Conservation (phyloP, 2,888 invertebrate genomes). For the Tetragonula carbonaria region DNA sequence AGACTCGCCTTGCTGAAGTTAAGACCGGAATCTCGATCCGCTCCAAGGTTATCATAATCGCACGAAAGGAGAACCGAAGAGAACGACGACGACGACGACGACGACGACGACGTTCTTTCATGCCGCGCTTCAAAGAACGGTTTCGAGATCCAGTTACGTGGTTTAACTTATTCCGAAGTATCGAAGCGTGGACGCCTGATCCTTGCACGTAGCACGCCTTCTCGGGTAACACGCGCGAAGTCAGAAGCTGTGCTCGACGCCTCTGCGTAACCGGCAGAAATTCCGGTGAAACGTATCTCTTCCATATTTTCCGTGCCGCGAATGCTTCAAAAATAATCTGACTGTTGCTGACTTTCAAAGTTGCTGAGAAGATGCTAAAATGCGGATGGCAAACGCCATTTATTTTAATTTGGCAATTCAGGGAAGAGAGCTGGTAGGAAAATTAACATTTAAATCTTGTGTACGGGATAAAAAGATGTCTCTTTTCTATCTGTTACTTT, state of each 20-base stretch:
- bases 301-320: background rate
- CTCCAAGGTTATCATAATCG: conserved; percentile 49
- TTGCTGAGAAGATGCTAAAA: background rate
- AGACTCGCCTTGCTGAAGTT: conserved; percentile 32
- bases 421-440: background rate
- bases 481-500: no score
- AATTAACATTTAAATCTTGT: background rate
- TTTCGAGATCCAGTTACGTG: conserved; percentile 56
- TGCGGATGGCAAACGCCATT: background rate
- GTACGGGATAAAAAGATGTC: background rate
- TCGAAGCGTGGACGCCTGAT: conserved; percentile 47
- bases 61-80: conserved; percentile 16
- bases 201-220: conserved; percentile 19
- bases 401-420: background rate
- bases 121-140: conserved; percentile 48
- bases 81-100: background rate
- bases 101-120: conserved; percentile 24
- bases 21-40: conserved; percentile 50
- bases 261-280: conserved; percentile 24
- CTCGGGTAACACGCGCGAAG: conserved; percentile 34
- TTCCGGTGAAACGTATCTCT: conserved; percentile 7
- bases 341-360: background rate
- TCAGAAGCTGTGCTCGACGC: conserved; percentile 22
- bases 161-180: conserved; percentile 55
- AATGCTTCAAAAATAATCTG: background rate